Percentiles rank a stretch among this genome's conserved stretches.
phyloP scores from a whole-genome alignment of 2,888 invertebrate species.

The Spatulosminthurus flaviceps region DNA sequence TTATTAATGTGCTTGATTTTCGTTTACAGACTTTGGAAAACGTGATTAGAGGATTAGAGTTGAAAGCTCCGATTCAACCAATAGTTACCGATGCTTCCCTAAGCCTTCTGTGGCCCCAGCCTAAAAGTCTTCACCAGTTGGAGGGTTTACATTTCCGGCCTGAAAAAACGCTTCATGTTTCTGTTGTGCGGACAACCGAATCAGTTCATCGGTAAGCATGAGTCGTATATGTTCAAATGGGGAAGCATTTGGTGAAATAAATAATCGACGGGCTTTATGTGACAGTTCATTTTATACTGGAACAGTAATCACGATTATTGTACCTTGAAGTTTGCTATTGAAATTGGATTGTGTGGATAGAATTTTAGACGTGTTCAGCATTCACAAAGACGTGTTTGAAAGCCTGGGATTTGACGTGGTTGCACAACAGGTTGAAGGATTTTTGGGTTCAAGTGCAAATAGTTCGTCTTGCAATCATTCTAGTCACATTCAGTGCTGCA shows the following conservation, averaged over 20 bases:
- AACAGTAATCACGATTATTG: too few relatives aligned
- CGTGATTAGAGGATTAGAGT: conserved; percentile 62
- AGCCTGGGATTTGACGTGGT: conserved; percentile 68
- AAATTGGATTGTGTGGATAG: conserved; percentile 61
- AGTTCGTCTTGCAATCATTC: conserved; percentile 59
- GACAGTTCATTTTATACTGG: background rate
- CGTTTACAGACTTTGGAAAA: conserved; percentile 56
- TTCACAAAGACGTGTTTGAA: conserved; percentile 68
- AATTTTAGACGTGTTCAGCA: conserved; percentile 70
- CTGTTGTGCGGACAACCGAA: conserved; percentile 66
- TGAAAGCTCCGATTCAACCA: conserved; percentile 65
- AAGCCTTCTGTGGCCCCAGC: conserved; percentile 72
- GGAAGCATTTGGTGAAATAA: background rate
- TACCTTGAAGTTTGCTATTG: too few relatives aligned
- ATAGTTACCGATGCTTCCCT: conserved; percentile 68
- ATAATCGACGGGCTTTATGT: conserved; percentile 15
- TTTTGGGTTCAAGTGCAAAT: conserved; percentile 51
- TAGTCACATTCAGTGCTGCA: conserved; percentile 69
- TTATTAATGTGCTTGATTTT: background rate
- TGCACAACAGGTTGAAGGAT: conserved; percentile 62
- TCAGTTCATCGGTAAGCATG: conserved; percentile 64
- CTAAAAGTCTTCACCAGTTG: conserved; percentile 70
- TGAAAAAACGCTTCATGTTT: conserved; percentile 68
- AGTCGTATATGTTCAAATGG: too few relatives aligned
- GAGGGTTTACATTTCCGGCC: conserved; percentile 67